Conservation (phyloP, 2,888 invertebrate species). For the Aphelenchoides bicaudatus region DNA sequence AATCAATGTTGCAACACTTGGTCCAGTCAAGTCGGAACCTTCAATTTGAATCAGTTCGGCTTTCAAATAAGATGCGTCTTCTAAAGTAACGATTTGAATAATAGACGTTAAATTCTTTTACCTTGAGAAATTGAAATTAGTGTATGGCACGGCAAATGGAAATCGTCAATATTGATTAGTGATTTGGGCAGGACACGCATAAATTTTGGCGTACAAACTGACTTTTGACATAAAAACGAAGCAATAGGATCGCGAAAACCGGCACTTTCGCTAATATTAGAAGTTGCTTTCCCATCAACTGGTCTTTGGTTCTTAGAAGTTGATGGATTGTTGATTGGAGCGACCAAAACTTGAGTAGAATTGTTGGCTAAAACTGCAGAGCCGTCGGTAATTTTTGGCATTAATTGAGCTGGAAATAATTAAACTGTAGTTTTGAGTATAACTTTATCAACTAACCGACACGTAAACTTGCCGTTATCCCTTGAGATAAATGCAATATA, state of each 20-base stretch:
- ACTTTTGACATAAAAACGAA: background rate
- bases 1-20: background rate
- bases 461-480: slow-evolving; percentile 38
- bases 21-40: background rate
- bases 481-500: slow-evolving; percentile 40
- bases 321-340: slow-evolving; percentile 6
- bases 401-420: slow-evolving; percentile 23
- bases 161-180: background rate
- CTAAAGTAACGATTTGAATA: too few relatives aligned
- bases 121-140: background rate
- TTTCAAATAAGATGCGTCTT: background rate
- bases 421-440: background rate
- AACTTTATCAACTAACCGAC: slow-evolving; percentile 35
- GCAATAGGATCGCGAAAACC: slow-evolving; percentile 6
- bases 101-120: too few relatives aligned
- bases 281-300: background rate
- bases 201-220: background rate
- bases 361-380: slow-evolving; percentile 27
- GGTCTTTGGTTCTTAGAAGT: background rate
- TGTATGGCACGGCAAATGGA: slow-evolving; percentile 1
- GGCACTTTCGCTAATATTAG: background rate
- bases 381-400: slow-evolving; percentile 12
- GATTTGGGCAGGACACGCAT: background rate
- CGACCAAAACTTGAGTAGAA: slow-evolving; percentile 31
- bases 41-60: background rate